Evolutionary conservation across 2,888 invertebrate genomes (phyloP).

Genomic region (Allophyes oxyacanthae): DNA sequence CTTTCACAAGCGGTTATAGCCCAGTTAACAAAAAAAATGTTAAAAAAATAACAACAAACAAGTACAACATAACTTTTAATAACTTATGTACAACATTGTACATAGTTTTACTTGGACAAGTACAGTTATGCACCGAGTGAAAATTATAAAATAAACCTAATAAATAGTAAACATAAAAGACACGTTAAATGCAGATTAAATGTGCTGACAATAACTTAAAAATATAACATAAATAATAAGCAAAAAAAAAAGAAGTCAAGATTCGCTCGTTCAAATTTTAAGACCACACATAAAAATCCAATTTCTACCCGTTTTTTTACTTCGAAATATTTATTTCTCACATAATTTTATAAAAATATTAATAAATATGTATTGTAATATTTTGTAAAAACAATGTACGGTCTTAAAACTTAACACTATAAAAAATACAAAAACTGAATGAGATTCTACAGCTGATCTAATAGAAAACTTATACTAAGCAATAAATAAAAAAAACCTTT

Average conservation of each 20-base stretch:
- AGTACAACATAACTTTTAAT: slow-evolving; percentile 79
- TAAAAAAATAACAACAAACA: slow-evolving; percentile 60
- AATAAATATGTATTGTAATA: neutral
- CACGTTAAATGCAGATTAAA: slow-evolving; percentile 79
- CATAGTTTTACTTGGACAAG: slow-evolving; percentile 50
- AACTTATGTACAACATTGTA: slow-evolving; percentile 76
- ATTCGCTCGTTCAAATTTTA: slow-evolving; percentile 47
- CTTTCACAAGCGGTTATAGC: neutral
- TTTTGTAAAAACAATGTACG: slow-evolving; percentile 10
- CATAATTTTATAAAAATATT: slow-evolving; percentile 11
- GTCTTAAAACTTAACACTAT: slow-evolving; percentile 57
- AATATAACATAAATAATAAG: slow-evolving; percentile 49
- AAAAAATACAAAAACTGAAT: slow-evolving; percentile 62
- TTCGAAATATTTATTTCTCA: slow-evolving; percentile 3
- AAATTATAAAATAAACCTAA: slow-evolving; percentile 54
- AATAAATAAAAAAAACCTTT: slow-evolving; percentile 70
- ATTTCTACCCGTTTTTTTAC: neutral
- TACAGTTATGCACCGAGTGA: slow-evolving; percentile 51
- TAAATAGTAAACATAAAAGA: slow-evolving; percentile 60
- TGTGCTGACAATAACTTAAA: slow-evolving; percentile 69
- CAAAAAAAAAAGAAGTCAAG: slow-evolving; percentile 40
- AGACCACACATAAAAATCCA: slow-evolving; percentile 35
- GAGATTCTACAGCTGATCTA: slow-evolving; percentile 81
- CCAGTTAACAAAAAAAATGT: slow-evolving; percentile 13
- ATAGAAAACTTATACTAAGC: slow-evolving; percentile 60